These are phyloP conservation scores for Onychorhynchus coronatus DNA, from an alignment of 2,113 vertebrate species.

Conservation along the genomic window DNA sequence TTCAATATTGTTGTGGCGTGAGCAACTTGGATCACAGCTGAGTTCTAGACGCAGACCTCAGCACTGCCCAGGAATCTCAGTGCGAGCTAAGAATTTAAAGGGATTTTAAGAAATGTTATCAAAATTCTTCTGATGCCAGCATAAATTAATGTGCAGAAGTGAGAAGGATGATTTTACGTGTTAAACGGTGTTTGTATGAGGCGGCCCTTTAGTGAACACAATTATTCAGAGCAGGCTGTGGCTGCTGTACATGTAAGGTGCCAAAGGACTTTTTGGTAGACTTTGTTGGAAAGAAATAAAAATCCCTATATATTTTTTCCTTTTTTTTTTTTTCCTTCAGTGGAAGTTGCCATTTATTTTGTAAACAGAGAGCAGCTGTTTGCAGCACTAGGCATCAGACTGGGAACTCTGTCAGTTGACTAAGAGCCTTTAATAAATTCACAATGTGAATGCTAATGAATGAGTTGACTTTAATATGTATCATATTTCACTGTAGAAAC, in stretches of 20 bases:
- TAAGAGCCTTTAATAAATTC: slow-evolving; percentile 56
- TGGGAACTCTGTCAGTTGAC: slow-evolving; percentile 45
- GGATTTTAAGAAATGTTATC: not conserved
- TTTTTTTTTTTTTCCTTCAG: not conserved
- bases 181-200: slow-evolving; percentile 17
- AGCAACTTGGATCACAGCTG: not conserved
- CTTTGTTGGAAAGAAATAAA: slow-evolving; percentile 20
- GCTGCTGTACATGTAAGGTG: not conserved
- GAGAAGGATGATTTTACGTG: not conserved
- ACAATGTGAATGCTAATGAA: slow-evolving; percentile 63
- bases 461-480: slow-evolving; percentile 62
- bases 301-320: not conserved
- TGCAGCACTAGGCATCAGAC: slow-evolving; percentile 25
- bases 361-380: slow-evolving; percentile 49
- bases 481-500: slow-evolving; percentile 51
- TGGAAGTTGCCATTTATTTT: slow-evolving; percentile 34
- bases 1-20: not conserved
- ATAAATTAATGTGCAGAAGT: not conserved
- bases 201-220: not conserved
- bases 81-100: not conserved
- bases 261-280: not conserved
- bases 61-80: not conserved
- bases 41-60: not conserved
- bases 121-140: not conserved
- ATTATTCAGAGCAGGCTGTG: not conserved